Evolutionary conservation across 2,888 invertebrate species (phyloP).

Genomic region (Nemotelus pantherinus): DNA sequence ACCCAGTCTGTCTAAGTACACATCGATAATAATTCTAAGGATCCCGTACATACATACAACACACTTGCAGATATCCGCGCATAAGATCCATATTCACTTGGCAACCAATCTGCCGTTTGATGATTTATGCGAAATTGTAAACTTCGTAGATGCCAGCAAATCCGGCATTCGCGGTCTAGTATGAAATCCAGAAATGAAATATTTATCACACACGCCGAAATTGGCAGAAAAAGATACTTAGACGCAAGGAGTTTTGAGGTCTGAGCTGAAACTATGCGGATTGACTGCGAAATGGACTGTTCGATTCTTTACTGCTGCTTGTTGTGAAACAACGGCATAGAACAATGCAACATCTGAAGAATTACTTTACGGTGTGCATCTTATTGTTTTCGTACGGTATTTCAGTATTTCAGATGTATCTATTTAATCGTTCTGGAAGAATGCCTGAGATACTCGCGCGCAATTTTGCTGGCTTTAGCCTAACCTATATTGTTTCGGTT

Average conservation of each 20-base stretch:
- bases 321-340: background rate
- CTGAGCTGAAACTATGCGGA: too few relatives aligned
- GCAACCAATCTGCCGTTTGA: conserved; percentile 39
- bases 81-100: conserved; percentile 9
- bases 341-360: conserved; percentile 43
- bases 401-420: conserved; percentile 42
- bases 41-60: background rate
- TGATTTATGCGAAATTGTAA: conserved; percentile 39
- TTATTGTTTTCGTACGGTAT: conserved; percentile 43
- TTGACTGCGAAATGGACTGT: too few relatives aligned
- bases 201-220: conserved; percentile 24
- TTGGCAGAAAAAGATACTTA: background rate
- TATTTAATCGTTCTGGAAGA: conserved; percentile 36
- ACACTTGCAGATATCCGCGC: background rate
- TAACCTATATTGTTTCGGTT: conserved; percentile 32
- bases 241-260: too few relatives aligned
- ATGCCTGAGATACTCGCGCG: conserved; percentile 29
- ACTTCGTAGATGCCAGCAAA: background rate
- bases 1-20: background rate
- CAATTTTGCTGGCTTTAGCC: conserved; percentile 7
- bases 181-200: conserved; percentile 27
- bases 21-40: background rate
- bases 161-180: too few relatives aligned
- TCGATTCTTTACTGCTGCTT: too few relatives aligned
- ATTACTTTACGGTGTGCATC: conserved; percentile 42